These are phyloP conservation scores for Steinernema feltiae DNA, from an alignment of 1,140 invertebrate species.

Conservation along the genomic window DNA sequence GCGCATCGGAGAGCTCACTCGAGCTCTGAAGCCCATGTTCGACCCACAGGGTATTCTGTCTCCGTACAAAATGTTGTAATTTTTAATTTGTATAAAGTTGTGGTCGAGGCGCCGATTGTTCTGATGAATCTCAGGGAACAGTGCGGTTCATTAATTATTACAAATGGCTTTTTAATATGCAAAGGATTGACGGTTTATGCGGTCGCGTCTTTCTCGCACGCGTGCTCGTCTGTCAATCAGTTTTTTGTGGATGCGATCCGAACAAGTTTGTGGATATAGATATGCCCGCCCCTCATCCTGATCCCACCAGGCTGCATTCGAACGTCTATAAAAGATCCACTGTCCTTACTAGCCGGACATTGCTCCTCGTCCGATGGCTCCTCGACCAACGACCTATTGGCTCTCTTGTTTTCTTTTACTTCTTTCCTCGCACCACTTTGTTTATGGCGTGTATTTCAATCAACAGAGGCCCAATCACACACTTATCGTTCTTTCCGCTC, in stretches of 20 bases:
- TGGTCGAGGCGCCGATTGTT: neutral
- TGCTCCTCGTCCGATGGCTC: conserved; percentile 7
- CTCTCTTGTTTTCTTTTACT: neutral
- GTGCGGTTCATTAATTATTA: neutral
- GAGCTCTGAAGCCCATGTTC: conserved; percentile 28
- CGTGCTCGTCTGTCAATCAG: conserved; percentile 10
- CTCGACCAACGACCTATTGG: neutral
- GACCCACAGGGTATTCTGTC: conserved; percentile 34
- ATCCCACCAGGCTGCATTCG: neutral
- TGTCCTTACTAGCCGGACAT: conserved; percentile 10
- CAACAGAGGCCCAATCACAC: conserved; percentile 34
- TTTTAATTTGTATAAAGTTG: conserved; percentile 22
- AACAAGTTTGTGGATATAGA: conserved; percentile 10
- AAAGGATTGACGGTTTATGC: neutral
- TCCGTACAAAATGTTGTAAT: conserved; percentile 34
- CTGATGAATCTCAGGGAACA: neutral
- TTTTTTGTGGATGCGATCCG: conserved; percentile 12
- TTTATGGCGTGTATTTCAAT: conserved; percentile 1
- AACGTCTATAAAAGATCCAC: neutral
- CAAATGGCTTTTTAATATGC: conserved; percentile 2
- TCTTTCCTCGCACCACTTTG: neutral
- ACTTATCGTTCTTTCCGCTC: conserved; percentile 44
- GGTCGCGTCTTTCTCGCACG: neutral
- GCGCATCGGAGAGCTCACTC: conserved; percentile 19
- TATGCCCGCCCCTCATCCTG: conserved; percentile 10